Percentiles rank a stretch among this genome's conserved stretches.
These are phyloP conservation scores for Temnothorax unifasciatus DNA, from an alignment of 2,888 invertebrate species.

Conservation along the genomic window DNA sequence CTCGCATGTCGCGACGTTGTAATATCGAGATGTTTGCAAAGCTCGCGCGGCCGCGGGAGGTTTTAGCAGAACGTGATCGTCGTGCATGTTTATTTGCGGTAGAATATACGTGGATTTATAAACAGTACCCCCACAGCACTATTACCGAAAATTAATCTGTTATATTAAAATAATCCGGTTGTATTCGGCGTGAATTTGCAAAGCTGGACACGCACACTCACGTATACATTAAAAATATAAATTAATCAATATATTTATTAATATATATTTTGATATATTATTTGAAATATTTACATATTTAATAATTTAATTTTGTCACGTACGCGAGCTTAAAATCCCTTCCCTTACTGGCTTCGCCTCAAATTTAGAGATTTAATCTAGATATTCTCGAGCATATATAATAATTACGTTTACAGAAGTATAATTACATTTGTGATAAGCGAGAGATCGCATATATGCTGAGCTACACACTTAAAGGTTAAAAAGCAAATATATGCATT, in stretches of 20 bases:
- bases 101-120: constrained; percentile 8
- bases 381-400: background rate
- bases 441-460: constrained; percentile 30
- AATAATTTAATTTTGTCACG: constrained; percentile 2
- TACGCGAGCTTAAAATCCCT: background rate
- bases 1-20: constrained; percentile 20
- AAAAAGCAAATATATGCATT: constrained; percentile 42
- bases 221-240: background rate
- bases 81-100: constrained; percentile 4
- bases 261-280: no score
- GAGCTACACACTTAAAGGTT: constrained; percentile 34
- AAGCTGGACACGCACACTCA: background rate
- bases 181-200: background rate
- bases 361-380: constrained; percentile 37
- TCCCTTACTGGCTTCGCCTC: no score
- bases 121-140: background rate
- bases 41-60: background rate
- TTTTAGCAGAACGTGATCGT: constrained; percentile 8
- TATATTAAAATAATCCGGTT: constrained; percentile 21
- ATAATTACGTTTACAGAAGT: constrained; percentile 26
- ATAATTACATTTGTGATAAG: constrained; percentile 35
- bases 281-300: background rate
- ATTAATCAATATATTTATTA: constrained; percentile 10
- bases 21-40: constrained; percentile 11
- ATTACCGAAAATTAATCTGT: constrained; percentile 19